Evolutionary conservation across 1,140 invertebrate genomes (phyloP), one percentile per base, ranked within the genome.

Genomic region (Rhyacophila brunnea): DNA sequence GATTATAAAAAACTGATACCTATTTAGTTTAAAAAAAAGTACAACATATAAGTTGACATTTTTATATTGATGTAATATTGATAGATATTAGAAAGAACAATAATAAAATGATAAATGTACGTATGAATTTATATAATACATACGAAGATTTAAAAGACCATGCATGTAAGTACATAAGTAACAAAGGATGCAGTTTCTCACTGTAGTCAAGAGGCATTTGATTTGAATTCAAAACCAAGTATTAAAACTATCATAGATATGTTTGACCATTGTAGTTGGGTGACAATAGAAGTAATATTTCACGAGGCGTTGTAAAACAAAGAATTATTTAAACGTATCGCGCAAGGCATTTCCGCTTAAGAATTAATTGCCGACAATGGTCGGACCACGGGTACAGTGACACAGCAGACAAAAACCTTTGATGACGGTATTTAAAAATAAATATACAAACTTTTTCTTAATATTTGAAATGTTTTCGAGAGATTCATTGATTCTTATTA

Each of bases 281-380:
- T 52, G 42, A 59, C 57, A 59, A 59, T 59, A 40, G 57, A 53
- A 47, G 48, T 46, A 59, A 59, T 59, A 59, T 49, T 52, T 59
- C 57, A 59, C 57, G 57, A 28, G 43, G 14, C 43, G 38, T n/a
- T 40, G 55, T 54, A 53, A 64, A 64, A 64, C 62, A 64, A 64
- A 64, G 62, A 64, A 64, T 60, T 59, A 64, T 64, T 64, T 64
- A 64, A 64, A 64, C 62, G 62, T 59, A 64, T 64, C 62, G 57
- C 57, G 46, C 57, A 57, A 64, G 57, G 62, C 53, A 60, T 57
- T 64, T 64, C 62, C 62, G 62, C 48, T 57, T 64, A 53, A 58
- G 62, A 64, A 64, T 64, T 64, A 64, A 64, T 64, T 60, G 52
- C 62, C 34, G 51, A 38, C 57, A 43, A 42, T 19, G 47, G 36